Evolutionary conservation across 2,888 invertebrate genomes (phyloP), one percentile per base, ranked within the genome.

Genomic region (Tromatobia lineatoria): DNA sequence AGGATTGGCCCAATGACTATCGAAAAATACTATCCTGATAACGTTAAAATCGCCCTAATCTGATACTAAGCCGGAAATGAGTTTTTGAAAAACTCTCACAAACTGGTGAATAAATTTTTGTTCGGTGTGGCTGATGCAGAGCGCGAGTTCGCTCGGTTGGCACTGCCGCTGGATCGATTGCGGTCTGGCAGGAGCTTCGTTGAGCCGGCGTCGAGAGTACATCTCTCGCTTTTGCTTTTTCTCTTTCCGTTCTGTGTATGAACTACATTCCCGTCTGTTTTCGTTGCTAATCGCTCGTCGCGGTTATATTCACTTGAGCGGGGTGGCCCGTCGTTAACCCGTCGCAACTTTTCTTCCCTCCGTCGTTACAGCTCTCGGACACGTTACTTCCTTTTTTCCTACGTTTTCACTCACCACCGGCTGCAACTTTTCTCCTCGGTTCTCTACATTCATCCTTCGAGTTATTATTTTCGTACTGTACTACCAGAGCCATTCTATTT

Each of bases 281-380:
- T 87, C 84, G 77, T 87, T 85, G 86, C 87, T 87, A 87, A 87
- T 87, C 87, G 87, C 81, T 79, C 85, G 83, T 82, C 82, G 80
- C 69, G 71, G 73, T 67, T 45, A 47, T 34, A 18, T 61, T 73
- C 50, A 13, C 23, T 52, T 50, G 52, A 71, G 61, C 50, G 75
- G 29, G 71, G 20, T 20, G 47, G 25, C 81, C 64, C 80, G 80
- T 78, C 78, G 80, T 81, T 81, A 83, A 85, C 83, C 83, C 80
- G 78, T 85, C 77, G 83, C 85, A 83, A 84, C 83, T 86, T 85
- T 77, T 80, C 76, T 50, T 79, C 82, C 71, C 82, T 64, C 78
- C 71, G 70, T 76, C 52, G 70, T 67, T 57, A 66, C 38, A 38
- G 38, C 75, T 23, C 38, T 20, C 75, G 70, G 70, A 84, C 64